phyloP scores from a whole-genome alignment of 2,113 vertebrate genomes.

The Conger conger region DNA sequence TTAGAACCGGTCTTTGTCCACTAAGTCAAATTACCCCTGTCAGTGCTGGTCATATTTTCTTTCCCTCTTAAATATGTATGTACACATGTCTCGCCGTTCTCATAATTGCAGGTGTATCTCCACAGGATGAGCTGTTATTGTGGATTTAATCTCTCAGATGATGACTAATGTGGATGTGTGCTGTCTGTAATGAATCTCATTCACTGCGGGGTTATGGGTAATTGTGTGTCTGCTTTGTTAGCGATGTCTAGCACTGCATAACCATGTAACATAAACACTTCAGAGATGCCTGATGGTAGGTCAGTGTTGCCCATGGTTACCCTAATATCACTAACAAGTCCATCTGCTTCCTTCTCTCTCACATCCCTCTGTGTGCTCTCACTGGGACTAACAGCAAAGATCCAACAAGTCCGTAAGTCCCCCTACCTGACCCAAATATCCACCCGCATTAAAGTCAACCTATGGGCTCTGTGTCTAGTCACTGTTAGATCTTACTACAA shows the following conservation, averaged over 20 bases:
- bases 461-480: background rate
- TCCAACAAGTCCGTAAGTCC: slow-evolving; percentile 92
- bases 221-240: background rate
- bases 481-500: background rate
- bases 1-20: background rate
- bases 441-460: background rate
- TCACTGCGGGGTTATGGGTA: too few species aligned
- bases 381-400: slow-evolving; percentile 91
- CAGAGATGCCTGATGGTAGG: background rate
- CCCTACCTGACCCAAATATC: slow-evolving; percentile 38
- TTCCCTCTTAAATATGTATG: background rate
- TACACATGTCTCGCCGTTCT: background rate
- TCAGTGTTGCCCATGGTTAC: slow-evolving; percentile 1
- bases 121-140: background rate
- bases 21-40: background rate
- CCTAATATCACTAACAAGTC: slow-evolving; percentile 44
- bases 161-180: background rate
- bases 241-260: slow-evolving; percentile 6
- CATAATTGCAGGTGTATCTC: background rate
- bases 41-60: background rate
- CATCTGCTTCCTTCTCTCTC: slow-evolving; percentile 42
- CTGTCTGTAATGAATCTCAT: background rate
- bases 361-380: slow-evolving; percentile 53
- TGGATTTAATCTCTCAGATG: background rate
- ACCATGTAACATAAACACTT: background rate